Evolutionary conservation across 2,113 vertebrate species (phyloP), one percentile per base, ranked within the genome.

Genomic region (Passer montanus): DNA sequence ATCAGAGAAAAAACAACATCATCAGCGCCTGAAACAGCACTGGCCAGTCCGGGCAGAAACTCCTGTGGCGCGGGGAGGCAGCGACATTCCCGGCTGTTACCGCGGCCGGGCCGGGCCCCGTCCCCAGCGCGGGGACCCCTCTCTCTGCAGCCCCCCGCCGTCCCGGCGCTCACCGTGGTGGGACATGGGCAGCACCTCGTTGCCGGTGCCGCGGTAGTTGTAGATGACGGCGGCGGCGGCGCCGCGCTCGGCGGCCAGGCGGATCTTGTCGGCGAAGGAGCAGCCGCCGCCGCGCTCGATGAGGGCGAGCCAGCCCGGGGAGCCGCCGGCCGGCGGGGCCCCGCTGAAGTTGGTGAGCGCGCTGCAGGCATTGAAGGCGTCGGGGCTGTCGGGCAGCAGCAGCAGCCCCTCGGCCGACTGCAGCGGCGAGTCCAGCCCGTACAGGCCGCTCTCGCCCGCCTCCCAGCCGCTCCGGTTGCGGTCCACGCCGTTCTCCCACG

Each of bases 201-300:
- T 98, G 76, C 98, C 97, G 30, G 97, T 97, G 23, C 97, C 98
- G 5, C 97, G 93, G 82, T 97, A 98, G 97, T 99, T 99, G 96
- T 97, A 99, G 95, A 99, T 98, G 72, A 99, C 98, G 30, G 97
- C 98, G 85, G 98, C 98, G 28, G 79, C 64, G 15, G 98, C 98
- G 37, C 98, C 98, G 70, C 90, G 96, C 7, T 92, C 83, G 4
- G 94, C 94, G 33, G 98, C 98, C 84, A 97, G 91, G 15, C 97
- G 97, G 94, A 99, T 99, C 96, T 99, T 99, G 47, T 98, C 97
- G 15, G 98, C 95, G 94, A 99, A 99, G 77, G 98, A 98, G 97
- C 98, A 99, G 67, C 98, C 98, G 64, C 98, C 97, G 70, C 98
- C 98, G 43, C 98, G 98, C 96, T 98, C 97, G 89, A 99, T 98